Percentiles rank a stretch among this genome's conserved stretches.
These are phyloP conservation scores for Himalopsyche japonica DNA, from an alignment of 2,888 invertebrate species.

Conservation along the genomic window DNA sequence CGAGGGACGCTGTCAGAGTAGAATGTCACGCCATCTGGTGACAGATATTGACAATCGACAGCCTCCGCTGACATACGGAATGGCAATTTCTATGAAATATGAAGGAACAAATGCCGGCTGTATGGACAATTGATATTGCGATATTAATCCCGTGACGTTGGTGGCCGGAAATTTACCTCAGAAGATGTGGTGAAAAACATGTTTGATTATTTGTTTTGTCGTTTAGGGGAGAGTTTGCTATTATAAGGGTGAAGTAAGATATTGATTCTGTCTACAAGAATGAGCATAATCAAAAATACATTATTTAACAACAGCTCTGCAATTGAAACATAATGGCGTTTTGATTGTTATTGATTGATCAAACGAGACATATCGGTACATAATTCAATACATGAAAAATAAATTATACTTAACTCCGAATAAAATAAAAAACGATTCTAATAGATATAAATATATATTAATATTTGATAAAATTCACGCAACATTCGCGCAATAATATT, in stretches of 20 bases:
- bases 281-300: neutral
- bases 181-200: neutral
- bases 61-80: neutral
- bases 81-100: conserved; percentile 10
- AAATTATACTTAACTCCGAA: no score
- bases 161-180: neutral
- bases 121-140: conserved; percentile 12
- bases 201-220: neutral
- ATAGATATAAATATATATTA: no score
- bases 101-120: neutral
- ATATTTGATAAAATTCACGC: no score
- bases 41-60: conserved; percentile 1
- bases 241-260: neutral
- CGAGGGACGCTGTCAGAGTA: neutral
- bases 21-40: conserved; percentile 16
- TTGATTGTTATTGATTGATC: no score
- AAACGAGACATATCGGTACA: no score
- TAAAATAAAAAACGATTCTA: no score
- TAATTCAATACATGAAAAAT: no score
- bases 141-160: conserved; percentile 1
- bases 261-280: neutral
- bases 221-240: neutral
- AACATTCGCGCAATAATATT: no score
- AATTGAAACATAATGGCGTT: neutral
- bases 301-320: neutral